Conservation (phyloP, 2,888 invertebrate species). For the Choreutis nemorana region DNA sequence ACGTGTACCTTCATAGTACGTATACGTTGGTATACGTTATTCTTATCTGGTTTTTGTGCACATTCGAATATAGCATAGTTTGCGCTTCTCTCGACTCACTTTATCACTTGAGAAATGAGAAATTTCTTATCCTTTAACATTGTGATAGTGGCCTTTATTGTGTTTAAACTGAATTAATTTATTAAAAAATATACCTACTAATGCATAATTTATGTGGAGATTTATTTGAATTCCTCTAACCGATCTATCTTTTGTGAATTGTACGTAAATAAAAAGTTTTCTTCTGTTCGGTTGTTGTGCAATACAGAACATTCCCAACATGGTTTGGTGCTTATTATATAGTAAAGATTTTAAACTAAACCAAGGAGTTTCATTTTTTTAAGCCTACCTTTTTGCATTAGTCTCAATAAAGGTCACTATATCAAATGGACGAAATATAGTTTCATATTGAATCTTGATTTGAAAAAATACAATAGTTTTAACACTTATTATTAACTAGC, state of each 20-base stretch:
- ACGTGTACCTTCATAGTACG: too few relatives aligned
- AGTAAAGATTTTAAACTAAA: slow-evolving; percentile 53
- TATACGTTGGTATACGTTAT: too few relatives aligned
- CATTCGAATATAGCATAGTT: too few relatives aligned
- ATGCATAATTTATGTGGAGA: slow-evolving; percentile 13
- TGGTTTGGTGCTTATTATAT: slow-evolving; percentile 61
- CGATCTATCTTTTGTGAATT: slow-evolving; percentile 23
- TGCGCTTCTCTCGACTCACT: too few relatives aligned
- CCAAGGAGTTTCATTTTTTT: slow-evolving; percentile 45
- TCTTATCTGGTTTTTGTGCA: too few relatives aligned
- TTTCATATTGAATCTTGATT: too few relatives aligned
- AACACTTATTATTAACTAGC: too few relatives aligned
- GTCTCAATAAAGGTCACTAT: slow-evolving; percentile 60
- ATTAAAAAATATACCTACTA: slow-evolving; percentile 22
- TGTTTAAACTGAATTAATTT: slow-evolving; percentile 39
- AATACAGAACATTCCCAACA: slow-evolving; percentile 64
- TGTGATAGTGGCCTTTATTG: slow-evolving; percentile 60
- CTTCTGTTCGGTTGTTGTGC: slow-evolving; percentile 52
- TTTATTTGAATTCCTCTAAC: background rate
- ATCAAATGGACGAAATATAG: too few relatives aligned
- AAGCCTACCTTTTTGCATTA: slow-evolving; percentile 34
- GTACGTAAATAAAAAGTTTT: slow-evolving; percentile 33
- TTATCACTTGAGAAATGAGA: too few relatives aligned
- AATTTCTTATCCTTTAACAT: too few relatives aligned
- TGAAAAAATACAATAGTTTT: too few relatives aligned